Evolutionary conservation across 2,888 invertebrate genomes (phyloP).

Genomic region (Lathronympha strigana): DNA sequence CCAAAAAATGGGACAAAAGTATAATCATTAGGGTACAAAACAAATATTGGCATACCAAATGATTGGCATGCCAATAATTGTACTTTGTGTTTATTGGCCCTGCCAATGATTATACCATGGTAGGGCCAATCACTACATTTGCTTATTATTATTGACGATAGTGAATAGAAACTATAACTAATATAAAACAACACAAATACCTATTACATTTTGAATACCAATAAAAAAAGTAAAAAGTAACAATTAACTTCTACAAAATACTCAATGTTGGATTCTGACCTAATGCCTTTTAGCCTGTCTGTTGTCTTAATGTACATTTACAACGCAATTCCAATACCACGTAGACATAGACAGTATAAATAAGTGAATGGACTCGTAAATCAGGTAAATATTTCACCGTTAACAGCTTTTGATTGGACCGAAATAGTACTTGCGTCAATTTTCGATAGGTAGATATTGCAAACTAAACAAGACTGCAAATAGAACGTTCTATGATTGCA

Average conservation of each 20-base stretch:
- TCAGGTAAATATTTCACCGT: slow-evolving; percentile 54
- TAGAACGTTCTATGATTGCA: slow-evolving; percentile 16
- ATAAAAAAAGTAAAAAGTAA: too few species aligned
- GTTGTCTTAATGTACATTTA: not conserved
- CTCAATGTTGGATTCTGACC: not conserved
- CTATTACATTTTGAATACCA: too few species aligned
- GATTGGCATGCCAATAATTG: too few species aligned
- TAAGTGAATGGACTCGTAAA: slow-evolving; percentile 44
- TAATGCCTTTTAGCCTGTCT: not conserved
- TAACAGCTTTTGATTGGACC: slow-evolving; percentile 48
- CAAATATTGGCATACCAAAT: too few species aligned
- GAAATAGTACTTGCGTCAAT: slow-evolving; percentile 65
- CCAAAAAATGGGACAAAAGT: too few species aligned
- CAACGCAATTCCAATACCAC: slow-evolving; percentile 3
- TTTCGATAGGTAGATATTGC: slow-evolving; percentile 35
- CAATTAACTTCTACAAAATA: not conserved
- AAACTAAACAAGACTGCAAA: slow-evolving; percentile 23
- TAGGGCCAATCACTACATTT: too few species aligned
- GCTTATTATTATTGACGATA: too few species aligned
- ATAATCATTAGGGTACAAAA: too few species aligned
- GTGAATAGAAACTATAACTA: too few species aligned
- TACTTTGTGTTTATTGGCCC: too few species aligned
- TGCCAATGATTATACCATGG: too few species aligned
- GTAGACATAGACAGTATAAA: slow-evolving; percentile 1
- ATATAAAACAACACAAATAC: too few species aligned